Percentiles rank a stretch among this genome's conserved stretches.
Conservation (phyloP, 2,888 invertebrate genomes). For the Cephus pygmeus region DNA sequence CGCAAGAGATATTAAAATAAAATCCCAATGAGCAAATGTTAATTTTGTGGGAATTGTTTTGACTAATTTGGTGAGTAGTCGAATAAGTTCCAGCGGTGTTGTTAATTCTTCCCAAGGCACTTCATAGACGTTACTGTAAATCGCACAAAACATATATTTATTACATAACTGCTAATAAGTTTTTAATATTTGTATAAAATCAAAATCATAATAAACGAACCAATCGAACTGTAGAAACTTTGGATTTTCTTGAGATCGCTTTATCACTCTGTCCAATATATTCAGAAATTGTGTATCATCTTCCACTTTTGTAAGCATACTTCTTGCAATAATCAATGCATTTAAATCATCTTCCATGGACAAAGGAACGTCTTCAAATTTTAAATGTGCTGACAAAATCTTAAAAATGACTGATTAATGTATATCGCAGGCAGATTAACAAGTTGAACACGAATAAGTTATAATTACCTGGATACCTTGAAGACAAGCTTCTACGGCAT, state of each 20-base stretch:
- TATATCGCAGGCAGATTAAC: background rate
- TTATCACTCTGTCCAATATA: conserved; percentile 44
- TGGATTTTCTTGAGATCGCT: conserved; percentile 38
- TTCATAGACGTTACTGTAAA: conserved; percentile 43
- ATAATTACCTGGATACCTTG: conserved; percentile 36
- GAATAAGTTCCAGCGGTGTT: conserved; percentile 52
- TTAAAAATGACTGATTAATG: conserved; percentile 23
- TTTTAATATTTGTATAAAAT: conserved; percentile 10
- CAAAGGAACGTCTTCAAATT: conserved; percentile 28
- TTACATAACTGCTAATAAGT: background rate
- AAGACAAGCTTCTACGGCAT: conserved; percentile 22
- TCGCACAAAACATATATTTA: background rate
- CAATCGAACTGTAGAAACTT: conserved; percentile 41
- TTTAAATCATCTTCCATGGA: conserved; percentile 34
- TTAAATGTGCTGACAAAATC: conserved; percentile 39
- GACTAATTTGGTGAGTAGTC: conserved; percentile 46
- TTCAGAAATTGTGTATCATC: conserved; percentile 23
- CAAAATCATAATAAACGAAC: conserved; percentile 28
- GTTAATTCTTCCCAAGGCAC: conserved; percentile 45
- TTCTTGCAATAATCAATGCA: conserved; percentile 42
- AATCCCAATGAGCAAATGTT: conserved; percentile 77
- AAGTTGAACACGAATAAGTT: background rate
- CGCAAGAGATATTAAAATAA: conserved; percentile 76
- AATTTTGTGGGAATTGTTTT: conserved; percentile 47
- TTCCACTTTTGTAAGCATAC: conserved; percentile 28